A percentile compares a stretch with the other conserved stretches of the same genome.
phyloP scores from a whole-genome alignment of 2,113 vertebrate genomes.

The Myotis lucifugus region DNA sequence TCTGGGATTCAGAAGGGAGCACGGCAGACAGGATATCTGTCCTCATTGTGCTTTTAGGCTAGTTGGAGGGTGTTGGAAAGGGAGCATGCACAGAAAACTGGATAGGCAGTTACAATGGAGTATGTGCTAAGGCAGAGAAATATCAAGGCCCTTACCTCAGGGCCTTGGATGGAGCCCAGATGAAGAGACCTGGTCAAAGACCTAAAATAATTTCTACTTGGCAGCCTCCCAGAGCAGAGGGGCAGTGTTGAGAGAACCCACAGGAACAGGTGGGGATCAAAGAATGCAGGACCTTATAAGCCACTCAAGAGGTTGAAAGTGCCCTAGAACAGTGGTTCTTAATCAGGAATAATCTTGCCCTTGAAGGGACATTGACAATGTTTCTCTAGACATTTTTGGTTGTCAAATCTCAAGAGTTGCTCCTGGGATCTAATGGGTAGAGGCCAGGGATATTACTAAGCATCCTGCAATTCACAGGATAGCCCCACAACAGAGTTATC shows the following conservation, averaged over 20 bases:
- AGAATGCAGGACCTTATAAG: background rate
- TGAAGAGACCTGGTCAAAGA: background rate
- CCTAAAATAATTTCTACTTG: background rate
- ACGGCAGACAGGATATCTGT: background rate
- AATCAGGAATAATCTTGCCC: background rate
- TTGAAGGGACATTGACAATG: background rate
- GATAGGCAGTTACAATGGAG: background rate
- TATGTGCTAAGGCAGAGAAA: background rate
- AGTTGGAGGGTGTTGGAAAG: background rate
- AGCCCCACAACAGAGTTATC: too few relatives aligned
- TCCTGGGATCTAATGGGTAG: background rate
- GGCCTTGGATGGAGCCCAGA: background rate
- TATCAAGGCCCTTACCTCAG: background rate
- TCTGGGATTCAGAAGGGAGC: background rate
- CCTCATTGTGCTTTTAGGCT: background rate
- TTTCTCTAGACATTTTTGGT: background rate
- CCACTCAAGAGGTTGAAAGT: background rate
- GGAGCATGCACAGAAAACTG: background rate
- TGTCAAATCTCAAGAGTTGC: background rate
- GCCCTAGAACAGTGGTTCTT: background rate
- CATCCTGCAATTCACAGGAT: accelerated
- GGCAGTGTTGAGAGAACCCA: background rate
- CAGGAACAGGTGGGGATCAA: background rate
- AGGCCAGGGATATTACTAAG: background rate
- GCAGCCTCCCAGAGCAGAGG: background rate